These are phyloP conservation scores for Uria aalge DNA, from an alignment of 2,113 vertebrate species.

Conservation along the genomic window DNA sequence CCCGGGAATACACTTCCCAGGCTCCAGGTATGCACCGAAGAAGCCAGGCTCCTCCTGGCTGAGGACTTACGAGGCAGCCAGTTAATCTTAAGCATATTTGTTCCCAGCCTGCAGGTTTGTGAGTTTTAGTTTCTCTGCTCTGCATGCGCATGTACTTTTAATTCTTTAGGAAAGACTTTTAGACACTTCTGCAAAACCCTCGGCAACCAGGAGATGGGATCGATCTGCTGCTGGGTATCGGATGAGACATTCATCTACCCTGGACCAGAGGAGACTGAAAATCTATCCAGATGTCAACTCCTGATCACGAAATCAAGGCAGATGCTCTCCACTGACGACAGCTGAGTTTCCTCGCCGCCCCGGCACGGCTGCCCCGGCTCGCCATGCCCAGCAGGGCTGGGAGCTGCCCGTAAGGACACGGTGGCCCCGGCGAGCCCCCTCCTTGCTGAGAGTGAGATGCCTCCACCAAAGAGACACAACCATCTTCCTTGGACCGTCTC, in stretches of 20 bases:
- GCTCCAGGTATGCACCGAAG: not conserved
- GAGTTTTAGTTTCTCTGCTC: not conserved
- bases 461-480: not conserved
- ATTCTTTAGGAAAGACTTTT: not conserved
- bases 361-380: not conserved
- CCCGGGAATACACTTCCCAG: not conserved
- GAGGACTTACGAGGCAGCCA: rapidly evolving
- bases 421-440: not conserved
- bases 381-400: not conserved
- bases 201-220: not conserved
- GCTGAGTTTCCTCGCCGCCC: rapidly evolving
- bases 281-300: conserved; percentile 1
- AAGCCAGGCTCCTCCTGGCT: not conserved
- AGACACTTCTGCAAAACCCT: not conserved
- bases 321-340: rapidly evolving
- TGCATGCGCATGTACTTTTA: rapidly evolving
- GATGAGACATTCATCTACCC: not conserved
- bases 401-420: not conserved
- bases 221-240: not conserved
- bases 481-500: not conserved
- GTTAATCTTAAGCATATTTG: not conserved
- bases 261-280: conserved; percentile 12
- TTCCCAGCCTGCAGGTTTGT: not conserved
- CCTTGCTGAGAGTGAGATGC: not conserved
- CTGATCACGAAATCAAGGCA: not conserved